These are phyloP conservation scores for Drosophila koepferae DNA, from an alignment of 2,888 invertebrate genomes.

Conservation along the genomic window DNA sequence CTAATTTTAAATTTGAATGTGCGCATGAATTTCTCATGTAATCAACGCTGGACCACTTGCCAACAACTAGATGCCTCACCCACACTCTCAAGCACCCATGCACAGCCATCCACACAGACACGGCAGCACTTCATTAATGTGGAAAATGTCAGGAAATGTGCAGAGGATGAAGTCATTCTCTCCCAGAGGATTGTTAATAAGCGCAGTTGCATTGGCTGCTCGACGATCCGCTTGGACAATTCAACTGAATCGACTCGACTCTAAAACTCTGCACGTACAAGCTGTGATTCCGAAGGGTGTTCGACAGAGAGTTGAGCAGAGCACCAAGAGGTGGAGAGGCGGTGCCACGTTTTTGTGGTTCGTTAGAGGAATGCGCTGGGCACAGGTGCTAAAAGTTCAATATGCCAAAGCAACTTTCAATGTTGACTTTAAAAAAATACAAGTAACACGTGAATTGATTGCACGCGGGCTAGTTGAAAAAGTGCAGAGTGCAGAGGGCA, in stretches of 20 bases:
- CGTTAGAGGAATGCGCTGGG: constrained; percentile 58
- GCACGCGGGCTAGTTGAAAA: neutral
- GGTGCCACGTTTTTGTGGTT: constrained; percentile 63
- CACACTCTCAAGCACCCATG: neutral
- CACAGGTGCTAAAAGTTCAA: constrained; percentile 71
- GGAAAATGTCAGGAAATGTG: constrained; percentile 49
- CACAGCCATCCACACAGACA: constrained; percentile 29
- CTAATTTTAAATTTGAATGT: constrained; percentile 72
- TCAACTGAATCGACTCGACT: constrained; percentile 24
- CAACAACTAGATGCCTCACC: constrained; percentile 30
- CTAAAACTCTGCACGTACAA: constrained; percentile 59
- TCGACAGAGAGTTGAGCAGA: neutral
- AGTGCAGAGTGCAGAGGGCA: neutral
- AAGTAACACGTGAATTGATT: constrained; percentile 35
- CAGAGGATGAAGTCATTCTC: constrained; percentile 41
- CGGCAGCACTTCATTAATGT: constrained; percentile 76
- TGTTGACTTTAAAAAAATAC: constrained; percentile 69
- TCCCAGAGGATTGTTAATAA: constrained; percentile 75
- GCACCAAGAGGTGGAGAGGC: neutral
- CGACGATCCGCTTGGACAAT: constrained; percentile 41
- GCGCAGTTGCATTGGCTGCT: constrained; percentile 53
- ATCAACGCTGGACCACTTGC: constrained; percentile 56
- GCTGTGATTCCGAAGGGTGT: constrained; percentile 61
- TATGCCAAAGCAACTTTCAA: constrained; percentile 55
- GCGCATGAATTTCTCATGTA: constrained; percentile 79